A percentile compares a stretch with the other conserved stretches of the same genome.
Evolutionary conservation across 2,888 invertebrate genomes (phyloP).

Genomic region (Chloroclystis v-ata): DNA sequence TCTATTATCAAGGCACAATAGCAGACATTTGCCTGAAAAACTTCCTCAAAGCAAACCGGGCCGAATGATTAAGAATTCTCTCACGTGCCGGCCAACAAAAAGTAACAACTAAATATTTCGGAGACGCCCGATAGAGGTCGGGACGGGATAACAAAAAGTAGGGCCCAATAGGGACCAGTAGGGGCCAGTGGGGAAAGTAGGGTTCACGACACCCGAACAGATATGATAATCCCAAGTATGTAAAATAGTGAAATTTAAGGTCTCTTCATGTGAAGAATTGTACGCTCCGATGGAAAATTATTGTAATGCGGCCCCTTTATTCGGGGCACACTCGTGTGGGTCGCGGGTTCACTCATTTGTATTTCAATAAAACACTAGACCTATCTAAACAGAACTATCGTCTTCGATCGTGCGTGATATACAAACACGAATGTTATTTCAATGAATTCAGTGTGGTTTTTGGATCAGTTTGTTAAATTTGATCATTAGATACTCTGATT

Average conservation of each 20-base stretch:
- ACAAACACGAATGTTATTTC: slow-evolving; percentile 49
- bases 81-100: slow-evolving; percentile 74
- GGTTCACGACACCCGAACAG: slow-evolving; percentile 64
- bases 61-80: slow-evolving; percentile 64
- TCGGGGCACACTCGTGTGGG: slow-evolving; percentile 69
- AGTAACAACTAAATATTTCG: slow-evolving; percentile 77
- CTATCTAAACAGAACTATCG: slow-evolving; percentile 71
- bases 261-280: slow-evolving; percentile 78
- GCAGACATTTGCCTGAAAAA: slow-evolving; percentile 35
- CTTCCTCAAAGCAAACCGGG: slow-evolving; percentile 43
- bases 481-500: too few relatives aligned
- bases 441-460: slow-evolving; percentile 52
- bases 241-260: slow-evolving; percentile 79
- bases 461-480: slow-evolving; percentile 31
- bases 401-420: slow-evolving; percentile 35
- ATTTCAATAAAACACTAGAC: slow-evolving; percentile 76
- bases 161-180: slow-evolving; percentile 51
- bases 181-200: slow-evolving; percentile 39
- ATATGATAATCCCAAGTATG: slow-evolving; percentile 77
- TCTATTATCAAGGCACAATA: slow-evolving; percentile 13
- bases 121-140: slow-evolving; percentile 72
- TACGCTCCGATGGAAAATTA: slow-evolving; percentile 72
- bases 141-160: slow-evolving; percentile 73
- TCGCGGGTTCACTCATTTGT: slow-evolving; percentile 69
- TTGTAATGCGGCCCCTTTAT: slow-evolving; percentile 77